These are phyloP conservation scores for Bombycilla garrulus DNA, from an alignment of 2,113 vertebrate species.

Conservation along the genomic window DNA sequence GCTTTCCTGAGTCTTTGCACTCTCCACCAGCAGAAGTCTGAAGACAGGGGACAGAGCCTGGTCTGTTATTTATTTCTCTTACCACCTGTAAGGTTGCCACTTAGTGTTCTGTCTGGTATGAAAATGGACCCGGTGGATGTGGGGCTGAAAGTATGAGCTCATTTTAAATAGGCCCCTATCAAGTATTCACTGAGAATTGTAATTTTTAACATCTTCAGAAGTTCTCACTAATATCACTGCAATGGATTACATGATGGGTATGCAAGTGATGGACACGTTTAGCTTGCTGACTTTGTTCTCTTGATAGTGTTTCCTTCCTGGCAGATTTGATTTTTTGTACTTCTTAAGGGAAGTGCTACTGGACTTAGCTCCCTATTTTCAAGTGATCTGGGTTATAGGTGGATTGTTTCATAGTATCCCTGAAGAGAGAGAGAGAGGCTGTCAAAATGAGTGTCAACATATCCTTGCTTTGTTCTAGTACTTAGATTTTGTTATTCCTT, in stretches of 20 bases:
- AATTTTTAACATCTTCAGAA: not conserved
- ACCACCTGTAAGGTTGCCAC: not conserved
- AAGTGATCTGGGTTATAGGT: not conserved
- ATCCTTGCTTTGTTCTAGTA: not conserved
- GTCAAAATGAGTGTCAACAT: not conserved
- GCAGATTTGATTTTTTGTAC: not conserved
- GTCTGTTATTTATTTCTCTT: not conserved
- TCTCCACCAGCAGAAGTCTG: not conserved
- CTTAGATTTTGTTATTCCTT: not conserved
- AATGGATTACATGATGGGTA: not conserved
- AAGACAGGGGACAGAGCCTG: not conserved
- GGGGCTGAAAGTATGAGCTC: not conserved
- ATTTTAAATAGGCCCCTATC: not conserved
- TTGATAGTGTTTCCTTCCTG: not conserved
- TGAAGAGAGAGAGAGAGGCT: not conserved
- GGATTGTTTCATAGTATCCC: not conserved
- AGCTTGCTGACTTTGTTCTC: not conserved
- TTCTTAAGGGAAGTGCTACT: not conserved
- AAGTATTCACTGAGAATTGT: not conserved
- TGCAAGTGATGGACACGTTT: not conserved
- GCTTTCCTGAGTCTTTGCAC: not conserved
- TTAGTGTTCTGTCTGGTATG: not conserved
- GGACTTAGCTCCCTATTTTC: not conserved
- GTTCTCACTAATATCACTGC: not conserved
- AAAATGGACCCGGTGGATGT: not conserved